Percentiles rank a stretch among this genome's conserved stretches.
These are phyloP conservation scores for Rhagologus leucostigma DNA, from an alignment of 2,113 vertebrate species.

Conservation along the genomic window DNA sequence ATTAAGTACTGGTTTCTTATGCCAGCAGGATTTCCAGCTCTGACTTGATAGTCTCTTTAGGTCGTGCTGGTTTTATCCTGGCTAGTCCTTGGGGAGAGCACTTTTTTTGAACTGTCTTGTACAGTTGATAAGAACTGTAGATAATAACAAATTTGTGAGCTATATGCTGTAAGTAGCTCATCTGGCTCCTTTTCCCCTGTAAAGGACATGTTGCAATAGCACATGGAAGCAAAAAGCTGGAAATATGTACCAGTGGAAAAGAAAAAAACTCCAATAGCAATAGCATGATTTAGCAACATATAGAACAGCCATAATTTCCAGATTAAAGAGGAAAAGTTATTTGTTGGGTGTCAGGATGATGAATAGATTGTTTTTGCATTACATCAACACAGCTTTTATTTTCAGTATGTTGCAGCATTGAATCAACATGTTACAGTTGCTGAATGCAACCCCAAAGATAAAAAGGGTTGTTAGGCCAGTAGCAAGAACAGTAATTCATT, in stretches of 20 bases:
- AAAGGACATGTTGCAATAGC: background rate
- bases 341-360: conserved; percentile 40
- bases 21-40: background rate
- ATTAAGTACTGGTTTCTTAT: background rate
- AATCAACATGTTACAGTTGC: background rate
- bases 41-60: background rate
- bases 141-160: background rate
- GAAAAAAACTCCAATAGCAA: background rate
- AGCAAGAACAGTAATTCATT: background rate
- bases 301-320: background rate
- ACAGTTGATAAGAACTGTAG: background rate
- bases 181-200: background rate
- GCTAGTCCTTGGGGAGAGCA: background rate
- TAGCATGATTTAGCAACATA: background rate
- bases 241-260: background rate
- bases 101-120: background rate
- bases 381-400: background rate
- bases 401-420: background rate
- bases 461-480: background rate
- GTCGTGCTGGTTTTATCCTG: background rate
- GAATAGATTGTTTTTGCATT: conserved; percentile 23
- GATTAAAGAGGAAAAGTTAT: conserved; percentile 19
- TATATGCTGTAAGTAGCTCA: background rate
- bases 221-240: background rate
- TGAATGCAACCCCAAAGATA: background rate